These are phyloP conservation scores for Galago senegalensis DNA, from an alignment of 2,797 vertebrate species.

Conservation along the genomic window DNA sequence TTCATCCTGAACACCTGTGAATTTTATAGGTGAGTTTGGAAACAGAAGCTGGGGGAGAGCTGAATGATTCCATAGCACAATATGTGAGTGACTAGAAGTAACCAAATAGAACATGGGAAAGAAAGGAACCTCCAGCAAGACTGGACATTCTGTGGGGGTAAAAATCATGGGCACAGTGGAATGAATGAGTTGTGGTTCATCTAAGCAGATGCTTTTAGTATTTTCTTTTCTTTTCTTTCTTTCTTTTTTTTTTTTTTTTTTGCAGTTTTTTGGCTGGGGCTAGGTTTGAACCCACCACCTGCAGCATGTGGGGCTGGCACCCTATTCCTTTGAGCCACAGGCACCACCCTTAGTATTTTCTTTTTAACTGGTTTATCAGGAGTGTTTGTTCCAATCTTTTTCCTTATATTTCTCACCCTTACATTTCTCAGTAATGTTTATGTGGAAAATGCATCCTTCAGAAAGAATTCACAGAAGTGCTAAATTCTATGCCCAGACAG, in stretches of 20 bases:
- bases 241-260: no score
- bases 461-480: neutral
- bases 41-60: neutral
- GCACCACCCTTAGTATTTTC: neutral
- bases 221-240: neutral
- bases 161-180: neutral
- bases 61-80: neutral
- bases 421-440: neutral
- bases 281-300: no score
- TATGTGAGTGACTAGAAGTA: neutral
- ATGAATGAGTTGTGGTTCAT: neutral
- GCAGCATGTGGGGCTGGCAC: no score
- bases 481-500: neutral
- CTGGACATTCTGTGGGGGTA: neutral
- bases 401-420: neutral
- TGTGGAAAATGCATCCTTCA: neutral
- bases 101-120: neutral
- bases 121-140: neutral
- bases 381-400: neutral
- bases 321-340: no score
- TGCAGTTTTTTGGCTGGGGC: no score
- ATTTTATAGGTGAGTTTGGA: neutral
- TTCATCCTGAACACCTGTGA: neutral
- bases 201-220: neutral
- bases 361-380: neutral